phyloP scores from a whole-genome alignment of 2,888 invertebrate genomes.

The Orthosia incerta region DNA sequence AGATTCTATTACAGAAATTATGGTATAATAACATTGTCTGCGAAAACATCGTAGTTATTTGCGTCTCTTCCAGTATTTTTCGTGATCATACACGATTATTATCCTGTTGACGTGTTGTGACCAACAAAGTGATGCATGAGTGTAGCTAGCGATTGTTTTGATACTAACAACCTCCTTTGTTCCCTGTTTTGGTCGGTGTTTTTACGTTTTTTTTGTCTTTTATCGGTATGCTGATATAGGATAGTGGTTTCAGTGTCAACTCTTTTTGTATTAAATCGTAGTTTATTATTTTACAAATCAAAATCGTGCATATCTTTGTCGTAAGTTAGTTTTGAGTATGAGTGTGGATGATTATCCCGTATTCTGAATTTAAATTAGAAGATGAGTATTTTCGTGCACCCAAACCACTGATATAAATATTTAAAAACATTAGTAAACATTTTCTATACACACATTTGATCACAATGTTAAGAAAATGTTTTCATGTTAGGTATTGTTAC shows the following conservation, averaged over 20 bases:
- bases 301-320: neutral
- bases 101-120: constrained; percentile 81
- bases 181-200: constrained; percentile 39
- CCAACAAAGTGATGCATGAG: constrained; percentile 75
- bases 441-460: no score
- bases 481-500: no score
- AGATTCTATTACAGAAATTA: constrained; percentile 59
- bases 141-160: constrained; percentile 69
- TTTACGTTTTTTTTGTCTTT: constrained; percentile 40
- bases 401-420: no score
- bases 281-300: neutral
- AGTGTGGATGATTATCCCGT: no score
- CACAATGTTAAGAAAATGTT: no score
- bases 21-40: constrained; percentile 51
- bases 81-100: constrained; percentile 69
- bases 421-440: no score
- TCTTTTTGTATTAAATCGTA: neutral
- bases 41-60: constrained; percentile 56
- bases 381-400: no score
- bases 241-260: constrained; percentile 17
- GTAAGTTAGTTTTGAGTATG: no score
- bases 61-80: constrained; percentile 61
- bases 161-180: constrained; percentile 64
- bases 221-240: constrained; percentile 15
- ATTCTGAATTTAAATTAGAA: no score